Evolutionary conservation across 2,113 vertebrate genomes (phyloP).

Genomic region (Tapirus terrestris): DNA sequence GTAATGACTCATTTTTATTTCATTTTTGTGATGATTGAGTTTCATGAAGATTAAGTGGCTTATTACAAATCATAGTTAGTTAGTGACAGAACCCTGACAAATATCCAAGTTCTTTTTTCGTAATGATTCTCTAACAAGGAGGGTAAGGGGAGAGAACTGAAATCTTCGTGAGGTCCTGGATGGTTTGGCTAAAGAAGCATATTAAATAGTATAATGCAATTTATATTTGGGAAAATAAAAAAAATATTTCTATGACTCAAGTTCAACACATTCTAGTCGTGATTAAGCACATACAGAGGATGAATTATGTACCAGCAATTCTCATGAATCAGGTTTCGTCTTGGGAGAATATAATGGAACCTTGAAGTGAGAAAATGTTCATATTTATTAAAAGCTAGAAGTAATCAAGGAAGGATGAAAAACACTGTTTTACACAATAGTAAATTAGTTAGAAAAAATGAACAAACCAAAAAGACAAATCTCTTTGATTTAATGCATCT

Average conservation of each 20-base stretch:
- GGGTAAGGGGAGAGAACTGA: background rate
- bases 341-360: background rate
- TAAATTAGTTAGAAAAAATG: background rate
- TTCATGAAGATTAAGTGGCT: background rate
- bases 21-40: background rate
- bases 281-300: background rate
- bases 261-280: background rate
- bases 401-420: background rate
- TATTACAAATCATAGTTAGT: background rate
- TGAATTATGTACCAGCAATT: background rate
- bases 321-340: background rate
- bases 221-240: background rate
- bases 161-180: background rate
- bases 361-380: background rate
- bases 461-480: background rate
- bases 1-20: background rate
- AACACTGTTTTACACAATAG: background rate
- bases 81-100: background rate
- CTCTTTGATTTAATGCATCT: background rate
- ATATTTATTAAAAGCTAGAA: background rate
- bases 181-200: background rate
- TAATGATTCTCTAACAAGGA: background rate
- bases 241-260: background rate
- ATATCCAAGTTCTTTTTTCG: background rate
- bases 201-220: background rate